Conservation (phyloP, 2,113 vertebrate species). For the Passer domesticus region DNA sequence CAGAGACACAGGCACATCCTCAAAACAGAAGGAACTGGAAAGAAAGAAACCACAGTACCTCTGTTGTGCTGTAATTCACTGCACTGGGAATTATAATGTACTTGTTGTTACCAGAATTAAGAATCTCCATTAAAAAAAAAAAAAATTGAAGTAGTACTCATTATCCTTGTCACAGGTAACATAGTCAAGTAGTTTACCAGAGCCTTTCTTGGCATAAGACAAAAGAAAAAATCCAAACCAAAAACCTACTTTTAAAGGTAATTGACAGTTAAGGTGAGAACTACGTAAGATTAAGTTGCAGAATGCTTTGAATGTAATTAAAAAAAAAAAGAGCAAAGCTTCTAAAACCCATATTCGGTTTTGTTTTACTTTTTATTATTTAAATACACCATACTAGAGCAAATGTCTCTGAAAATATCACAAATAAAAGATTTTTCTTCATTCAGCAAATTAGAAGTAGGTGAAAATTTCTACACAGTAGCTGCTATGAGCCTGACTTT, state of each 20-base stretch:
- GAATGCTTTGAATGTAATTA: not conserved
- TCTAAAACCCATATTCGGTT: slow-evolving; percentile 70
- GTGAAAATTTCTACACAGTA: slow-evolving; percentile 93
- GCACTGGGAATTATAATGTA: not conserved
- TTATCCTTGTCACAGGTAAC: slow-evolving; percentile 28
- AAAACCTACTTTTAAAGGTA: slow-evolving; percentile 34
- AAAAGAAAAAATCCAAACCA: not conserved
- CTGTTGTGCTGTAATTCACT: not conserved
- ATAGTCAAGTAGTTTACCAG: not conserved
- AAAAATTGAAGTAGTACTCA: not conserved
- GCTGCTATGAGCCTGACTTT: slow-evolving; percentile 85
- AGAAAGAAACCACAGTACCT: not conserved
- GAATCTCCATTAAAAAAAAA: not conserved
- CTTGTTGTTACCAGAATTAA: slow-evolving; percentile 6
- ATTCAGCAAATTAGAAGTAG: slow-evolving; percentile 97
- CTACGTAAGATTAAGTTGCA: not conserved
- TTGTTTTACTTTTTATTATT: slow-evolving; percentile 98
- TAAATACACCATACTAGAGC: slow-evolving; percentile 99
- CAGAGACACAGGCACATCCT: not conserved
- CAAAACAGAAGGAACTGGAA: not conserved
- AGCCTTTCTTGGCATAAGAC: slow-evolving; percentile 9
- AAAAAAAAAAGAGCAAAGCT: slow-evolving; percentile 30
- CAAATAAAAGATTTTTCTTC: slow-evolving; percentile 99
- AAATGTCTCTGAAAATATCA: slow-evolving; percentile 99
- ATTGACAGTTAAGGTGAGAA: not conserved